Percentiles rank a stretch among this genome's conserved stretches.
phyloP scores from a whole-genome alignment of 37 sponge, comb jelly and placozoan species.

The Ianthella basta region DNA sequence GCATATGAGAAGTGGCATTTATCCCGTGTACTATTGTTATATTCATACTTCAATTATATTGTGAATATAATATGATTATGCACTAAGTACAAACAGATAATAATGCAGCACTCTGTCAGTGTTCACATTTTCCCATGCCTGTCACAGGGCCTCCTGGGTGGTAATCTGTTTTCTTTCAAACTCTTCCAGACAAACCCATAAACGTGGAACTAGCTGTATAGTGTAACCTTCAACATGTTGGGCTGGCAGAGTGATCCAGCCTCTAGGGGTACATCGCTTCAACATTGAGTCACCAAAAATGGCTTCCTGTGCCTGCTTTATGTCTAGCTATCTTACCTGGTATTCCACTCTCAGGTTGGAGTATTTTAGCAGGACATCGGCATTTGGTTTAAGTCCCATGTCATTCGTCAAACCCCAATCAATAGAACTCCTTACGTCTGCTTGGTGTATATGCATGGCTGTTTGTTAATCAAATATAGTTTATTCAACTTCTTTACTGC shows the following conservation, averaged over 20 bases:
- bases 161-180: background rate
- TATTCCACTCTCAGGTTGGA: background rate
- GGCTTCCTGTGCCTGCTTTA: background rate
- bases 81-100: too few species aligned
- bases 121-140: background rate
- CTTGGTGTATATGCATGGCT: too few species aligned
- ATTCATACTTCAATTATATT: too few species aligned
- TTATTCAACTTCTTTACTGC: too few species aligned
- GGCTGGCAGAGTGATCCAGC: background rate
- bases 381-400: too few species aligned
- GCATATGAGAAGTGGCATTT: too few species aligned
- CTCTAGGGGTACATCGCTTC: background rate
- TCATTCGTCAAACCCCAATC: too few species aligned
- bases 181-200: background rate
- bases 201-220: background rate
- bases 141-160: background rate
- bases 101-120: too few species aligned
- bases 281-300: background rate
- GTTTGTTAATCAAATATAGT: too few species aligned
- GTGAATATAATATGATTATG: too few species aligned
- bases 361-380: background rate
- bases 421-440: too few species aligned
- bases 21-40: too few species aligned
- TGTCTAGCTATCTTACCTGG: background rate
- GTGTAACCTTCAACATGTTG: conserved; percentile 2